Base-by-base conservation (phyloP, 2,888 invertebrate genomes). In the Catocala sponsa region DNA sequence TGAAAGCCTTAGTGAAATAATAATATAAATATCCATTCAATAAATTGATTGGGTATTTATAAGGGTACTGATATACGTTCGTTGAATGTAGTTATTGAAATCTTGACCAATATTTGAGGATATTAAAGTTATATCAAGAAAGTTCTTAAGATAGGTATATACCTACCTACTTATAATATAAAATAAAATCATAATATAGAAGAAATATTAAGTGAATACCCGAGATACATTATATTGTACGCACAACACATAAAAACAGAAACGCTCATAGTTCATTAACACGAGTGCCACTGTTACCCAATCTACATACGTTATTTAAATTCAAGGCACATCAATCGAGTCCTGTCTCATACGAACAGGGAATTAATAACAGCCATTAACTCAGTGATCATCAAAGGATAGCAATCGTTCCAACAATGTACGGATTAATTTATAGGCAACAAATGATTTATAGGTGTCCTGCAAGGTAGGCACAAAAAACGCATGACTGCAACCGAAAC, bases 311-410 rank as follows among this genome's bases (percentile, higher is more conserved):
- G 53, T 51, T 43, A 60, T 74, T 74, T 50, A 70, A 57, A 77
- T 74, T 65, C 78, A 41, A 46, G 11, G 46, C 58, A 49, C 38
- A 42, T 4, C 5, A 0, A 42, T 13, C 11, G 55, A 70, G 64
- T 70, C 78, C 77, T 77, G 78, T 60, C 60, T 70, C 47, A 49
- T 68, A 74, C 68, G 63, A 52, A 59, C 12, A 11, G 7, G 59
- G 71, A 77, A 77, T 74, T 60, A 68, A 51, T 74, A 68, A 74
- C 50, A 55, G 46, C 49, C 33, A 55, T 57, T 72, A 54, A 59
- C 52, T 55, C 49, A 25, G 52, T 61, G 60, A 70, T 60, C 43
- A 52, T 54, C 25, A 56, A 64, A 65, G 59, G 49, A 61, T 57
- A 53, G 61, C 66, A 60, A 72, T 67, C 63, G 54, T 58, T 58